Evolutionary conservation across 1,140 invertebrate species (phyloP), one percentile per base, ranked within the genome.

Genomic region (Scaptomyza hsui): DNA sequence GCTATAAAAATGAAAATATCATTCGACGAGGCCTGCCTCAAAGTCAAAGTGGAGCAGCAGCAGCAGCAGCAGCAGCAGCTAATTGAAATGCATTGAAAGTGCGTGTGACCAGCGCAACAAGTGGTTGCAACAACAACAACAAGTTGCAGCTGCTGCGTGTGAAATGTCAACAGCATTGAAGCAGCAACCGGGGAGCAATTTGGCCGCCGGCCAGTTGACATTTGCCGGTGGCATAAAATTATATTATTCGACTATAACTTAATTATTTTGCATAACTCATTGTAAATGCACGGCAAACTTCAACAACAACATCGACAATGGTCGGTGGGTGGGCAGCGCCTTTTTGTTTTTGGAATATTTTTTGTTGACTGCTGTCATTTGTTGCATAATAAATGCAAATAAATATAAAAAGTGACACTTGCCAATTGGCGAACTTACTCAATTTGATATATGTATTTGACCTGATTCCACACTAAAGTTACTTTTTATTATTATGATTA

Each of bases 21-120:
- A 65, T 52, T 65, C 63, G 63, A 48, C 63, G 63, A 56, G 44
- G 47, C 56, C 21, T 21, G 65, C 67, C 67, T 82, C 78, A 82
- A 83, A 82, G 78, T 82, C 80, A 85, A 85, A 81, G 77, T 85
- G 82, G 80, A 85, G 80, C 80, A 71, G 19, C 60, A 59, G 60
- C 35, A 35, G 32, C 39, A 37, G 6, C 24, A 4, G 24, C 67
- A 61, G 42, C 63, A 42, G 5, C 41, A 67, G 62, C 80, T 85
- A 85, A 85, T 85, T 85, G 80, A 85, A 85, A 85, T 85, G 80
- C 80, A 85, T 85, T 85, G 80, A 81, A 85, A 85, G 80, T 85
- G 80, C 80, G 80, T 85, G 81, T 57, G 76, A 85, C 72, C 72
- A 68, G 59, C 26, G 26, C 72, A 67, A 47, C 77, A 51, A 57